A percentile compares a stretch with the other conserved stretches of the same genome.
These are phyloP conservation scores for Hofmannophila pseudospretella DNA, from an alignment of 2,888 invertebrate species.

Conservation along the genomic window DNA sequence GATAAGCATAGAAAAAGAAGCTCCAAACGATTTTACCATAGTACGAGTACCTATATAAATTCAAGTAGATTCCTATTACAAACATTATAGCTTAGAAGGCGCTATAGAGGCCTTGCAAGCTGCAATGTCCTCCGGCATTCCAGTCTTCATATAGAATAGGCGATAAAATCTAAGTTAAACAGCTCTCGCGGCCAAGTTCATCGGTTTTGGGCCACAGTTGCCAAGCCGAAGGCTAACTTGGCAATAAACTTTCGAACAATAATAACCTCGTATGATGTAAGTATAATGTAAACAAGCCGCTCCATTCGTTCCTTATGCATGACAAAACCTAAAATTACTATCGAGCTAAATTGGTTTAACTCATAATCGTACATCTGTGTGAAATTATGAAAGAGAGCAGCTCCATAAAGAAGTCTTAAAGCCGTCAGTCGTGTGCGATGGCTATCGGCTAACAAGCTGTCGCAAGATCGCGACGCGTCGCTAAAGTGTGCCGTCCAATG, in stretches of 20 bases:
- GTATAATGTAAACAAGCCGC: slow-evolving; percentile 14
- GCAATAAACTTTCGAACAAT: slow-evolving; percentile 33
- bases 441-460: slow-evolving; percentile 62
- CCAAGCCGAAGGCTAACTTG: slow-evolving; percentile 40
- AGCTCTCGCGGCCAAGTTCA: slow-evolving; percentile 24
- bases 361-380: slow-evolving; percentile 48
- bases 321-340: slow-evolving; percentile 13
- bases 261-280: slow-evolving; percentile 22
- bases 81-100: too few relatives aligned
- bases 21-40: too few relatives aligned
- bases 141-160: too few relatives aligned
- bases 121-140: slow-evolving; percentile 1
- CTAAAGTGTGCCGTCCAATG: slow-evolving; percentile 33
- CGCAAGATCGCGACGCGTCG: slow-evolving; percentile 41
- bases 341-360: slow-evolving; percentile 49
- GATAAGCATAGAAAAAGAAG: too few relatives aligned
- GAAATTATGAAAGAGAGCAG: slow-evolving; percentile 48
- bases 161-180: slow-evolving; percentile 8
- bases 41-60: too few relatives aligned
- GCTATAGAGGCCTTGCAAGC: too few relatives aligned
- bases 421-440: slow-evolving; percentile 30
- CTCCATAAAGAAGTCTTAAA: slow-evolving; percentile 57
- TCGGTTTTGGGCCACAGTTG: slow-evolving; percentile 44
- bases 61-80: too few relatives aligned
- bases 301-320: slow-evolving; percentile 21